Evolutionary conservation across 2,797 vertebrate genomes (phyloP), one percentile per base, ranked within the genome.

Genomic region (Semaprochilodus insignis): DNA sequence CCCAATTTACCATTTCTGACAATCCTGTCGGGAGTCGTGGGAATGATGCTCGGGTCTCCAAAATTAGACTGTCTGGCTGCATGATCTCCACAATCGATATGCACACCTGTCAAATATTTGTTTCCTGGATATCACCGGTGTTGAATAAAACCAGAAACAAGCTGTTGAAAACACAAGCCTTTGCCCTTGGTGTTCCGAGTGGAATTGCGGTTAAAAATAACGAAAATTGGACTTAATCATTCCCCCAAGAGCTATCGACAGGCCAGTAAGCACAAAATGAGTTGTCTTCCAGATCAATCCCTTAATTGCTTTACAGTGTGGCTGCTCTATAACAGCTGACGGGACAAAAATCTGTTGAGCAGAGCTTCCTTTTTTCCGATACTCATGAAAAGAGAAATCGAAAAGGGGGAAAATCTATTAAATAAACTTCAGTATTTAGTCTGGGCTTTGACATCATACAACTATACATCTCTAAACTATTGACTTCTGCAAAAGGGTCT

Each of bases 241-340:
- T 87, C 80, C 79, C 54, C 71, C 83, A 80, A 78, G 63, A 85
- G 80, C 69, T 82, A 89, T 88, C 63, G 81, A 84, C 82, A 88
- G 84, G 84, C 59, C 82, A 83, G 81, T 82, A 88, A 88, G 71
- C 86, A 83, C 75, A 78, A 88, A 89, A 86, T 86, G 17, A 88
- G 78, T 82, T 72, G 59, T 85, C 80, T 85, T 77, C 59, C 67
- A 89, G 88, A 90, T 86, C 81, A 78, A 89, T 84, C 59, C 78
- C 86, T 88, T 90, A 88, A 87, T 87, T 91, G 86, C 83, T 87
- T 86, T 86, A 86, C 81, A 82, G 74, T 80, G 82, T 88, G 83
- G 69, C 83, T 66, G 25, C 86, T 54, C 27, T 73, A 83, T 85
- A 91, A 90, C 77, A 88, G 87, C 87, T 54, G 59, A 88, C 54